Base-by-base conservation (phyloP, 2,888 invertebrate genomes). In the Ferrisia virgata region DNA sequence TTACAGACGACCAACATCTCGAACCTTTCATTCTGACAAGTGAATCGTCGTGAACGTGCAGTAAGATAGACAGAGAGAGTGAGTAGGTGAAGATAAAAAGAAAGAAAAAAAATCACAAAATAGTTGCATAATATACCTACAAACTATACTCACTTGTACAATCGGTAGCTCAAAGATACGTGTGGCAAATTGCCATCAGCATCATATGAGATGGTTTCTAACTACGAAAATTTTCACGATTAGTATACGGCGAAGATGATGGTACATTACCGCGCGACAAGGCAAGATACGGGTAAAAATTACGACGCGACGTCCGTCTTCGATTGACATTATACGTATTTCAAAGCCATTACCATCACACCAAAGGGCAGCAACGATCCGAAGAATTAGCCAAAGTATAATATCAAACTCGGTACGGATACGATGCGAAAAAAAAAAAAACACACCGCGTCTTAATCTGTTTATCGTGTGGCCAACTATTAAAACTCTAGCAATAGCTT, bases 391-490 rank as follows among this genome's bases (percentile, higher is more conserved):
- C 53, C 8, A 36, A 22, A 53, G 53, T 53, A 3, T 47, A 18
- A 47, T 47, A 18, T 47, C 18, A 18, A 47, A 40, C 40, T 13
- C 40, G 40, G 40, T 47, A 53, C 53, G 22, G 53, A 53, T 13
- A 22, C 53, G 69, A 69, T 69, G 64, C 64, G 25, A 25, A 64
- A 28, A 69, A 69, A 69, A 69, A 69, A 28, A 69, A 69, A 69
- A 69, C 28, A 33, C 64, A 31, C 69, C 25, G 25, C 69, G 28
- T 33, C 69, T 69, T 81, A 82, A 82, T 82, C 64, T 82, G 33
- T 39, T 82, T 58, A 82, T 82, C 64, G 53, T 53, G 53, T 53
- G 31, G 82, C 82, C 33, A 58, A 36, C 82, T 82, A 82, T 64
- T 64, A 82, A 82, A 82, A 80, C 15, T 8, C 22, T 53, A 22